Evolutionary conservation across 2,113 vertebrate species (phyloP).

Genomic region (Bostrychus sinensis): DNA sequence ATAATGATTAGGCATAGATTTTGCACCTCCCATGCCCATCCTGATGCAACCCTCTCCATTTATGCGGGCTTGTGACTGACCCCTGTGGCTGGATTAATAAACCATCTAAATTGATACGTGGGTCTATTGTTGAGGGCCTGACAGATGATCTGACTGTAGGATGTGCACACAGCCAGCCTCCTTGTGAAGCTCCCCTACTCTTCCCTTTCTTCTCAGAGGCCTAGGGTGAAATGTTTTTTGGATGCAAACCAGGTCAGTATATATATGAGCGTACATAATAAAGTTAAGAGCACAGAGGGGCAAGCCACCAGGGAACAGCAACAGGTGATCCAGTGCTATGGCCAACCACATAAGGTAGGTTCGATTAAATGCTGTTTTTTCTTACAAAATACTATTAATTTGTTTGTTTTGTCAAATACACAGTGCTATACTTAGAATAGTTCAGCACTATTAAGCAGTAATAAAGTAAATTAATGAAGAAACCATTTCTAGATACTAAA

Average conservation of each 20-base stretch:
- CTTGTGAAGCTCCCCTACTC: constrained; percentile 36
- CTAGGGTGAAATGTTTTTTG: constrained; percentile 33
- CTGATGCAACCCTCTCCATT: too few species aligned
- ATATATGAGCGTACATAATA: constrained; percentile 57
- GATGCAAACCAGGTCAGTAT: constrained; percentile 69
- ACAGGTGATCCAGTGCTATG: constrained; percentile 1
- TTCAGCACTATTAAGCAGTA: too few species aligned
- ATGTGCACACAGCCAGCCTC: not conserved
- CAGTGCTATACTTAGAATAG: too few species aligned
- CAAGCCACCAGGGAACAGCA: constrained; percentile 6
- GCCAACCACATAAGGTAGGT: constrained; percentile 45
- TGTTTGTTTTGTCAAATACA: too few species aligned
- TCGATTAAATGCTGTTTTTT: too few species aligned
- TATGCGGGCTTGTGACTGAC: too few species aligned
- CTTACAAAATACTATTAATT: too few species aligned
- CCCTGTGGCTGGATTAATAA: too few species aligned
- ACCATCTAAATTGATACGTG: too few species aligned
- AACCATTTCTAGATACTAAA: too few species aligned
- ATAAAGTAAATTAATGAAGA: too few species aligned
- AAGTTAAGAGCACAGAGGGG: constrained; percentile 26
- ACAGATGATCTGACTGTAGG: constrained; percentile 39
- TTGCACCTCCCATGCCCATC: not conserved
- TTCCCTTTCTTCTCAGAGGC: constrained; percentile 40
- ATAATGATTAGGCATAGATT: not conserved
- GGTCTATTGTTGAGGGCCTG: constrained; percentile 45